Conservation (phyloP, 2,888 invertebrate genomes). For the Spialia ferax region DNA sequence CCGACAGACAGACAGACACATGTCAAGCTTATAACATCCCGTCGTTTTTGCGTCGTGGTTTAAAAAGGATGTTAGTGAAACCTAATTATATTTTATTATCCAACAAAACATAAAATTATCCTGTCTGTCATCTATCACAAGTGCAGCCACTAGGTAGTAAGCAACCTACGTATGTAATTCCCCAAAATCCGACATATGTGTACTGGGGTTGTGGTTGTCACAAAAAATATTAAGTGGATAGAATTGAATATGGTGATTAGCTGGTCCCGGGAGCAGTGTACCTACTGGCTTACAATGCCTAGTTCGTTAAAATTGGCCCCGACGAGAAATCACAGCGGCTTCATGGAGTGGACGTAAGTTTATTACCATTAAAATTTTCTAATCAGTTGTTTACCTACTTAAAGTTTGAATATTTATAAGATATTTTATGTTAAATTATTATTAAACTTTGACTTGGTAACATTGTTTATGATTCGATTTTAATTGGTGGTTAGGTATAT, state of each 20-base stretch:
- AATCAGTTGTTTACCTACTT: not conserved
- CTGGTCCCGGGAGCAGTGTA: constrained; percentile 53
- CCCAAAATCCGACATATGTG: constrained; percentile 71
- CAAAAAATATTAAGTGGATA: constrained; percentile 71
- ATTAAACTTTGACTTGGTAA: not conserved
- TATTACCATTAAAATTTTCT: not conserved
- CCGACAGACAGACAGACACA: too few relatives aligned
- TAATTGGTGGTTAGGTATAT: too few relatives aligned
- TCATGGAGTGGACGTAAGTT: constrained; percentile 45
- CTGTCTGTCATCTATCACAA: not conserved
- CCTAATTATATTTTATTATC: not conserved
- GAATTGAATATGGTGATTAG: constrained; percentile 81
- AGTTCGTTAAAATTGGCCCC: constrained; percentile 74
- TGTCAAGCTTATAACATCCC: too few relatives aligned
- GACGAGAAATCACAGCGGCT: constrained; percentile 46
- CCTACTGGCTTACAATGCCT: constrained; percentile 64
- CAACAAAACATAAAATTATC: not conserved
- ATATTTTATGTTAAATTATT: not conserved
- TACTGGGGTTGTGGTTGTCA: constrained; percentile 69
- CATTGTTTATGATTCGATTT: too few relatives aligned
- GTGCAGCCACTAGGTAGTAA: not conserved
- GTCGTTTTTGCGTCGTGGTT: too few relatives aligned
- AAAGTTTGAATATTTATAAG: not conserved
- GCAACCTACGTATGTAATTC: not conserved
- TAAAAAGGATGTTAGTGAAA: too few relatives aligned